Evolutionary conservation across 2,113 vertebrate genomes (phyloP).

Genomic region (Odontophorus gujanensis): DNA sequence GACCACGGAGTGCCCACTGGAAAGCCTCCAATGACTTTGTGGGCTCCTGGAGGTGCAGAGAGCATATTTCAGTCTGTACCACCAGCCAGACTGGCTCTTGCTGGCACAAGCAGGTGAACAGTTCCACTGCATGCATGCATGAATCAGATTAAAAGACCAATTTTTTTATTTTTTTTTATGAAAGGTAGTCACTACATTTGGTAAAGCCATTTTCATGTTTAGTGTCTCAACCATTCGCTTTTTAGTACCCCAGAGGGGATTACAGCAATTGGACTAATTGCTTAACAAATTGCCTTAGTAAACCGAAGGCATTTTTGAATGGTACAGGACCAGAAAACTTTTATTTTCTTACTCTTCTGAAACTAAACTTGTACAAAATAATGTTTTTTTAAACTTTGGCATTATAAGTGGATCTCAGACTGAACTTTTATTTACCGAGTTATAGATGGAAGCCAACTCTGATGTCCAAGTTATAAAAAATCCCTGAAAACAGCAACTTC

Average conservation of each 20-base stretch:
- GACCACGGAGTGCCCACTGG: not conserved
- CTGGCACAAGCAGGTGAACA: slow-evolving; percentile 32
- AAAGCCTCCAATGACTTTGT: not conserved
- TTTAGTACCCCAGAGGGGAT: slow-evolving; percentile 19
- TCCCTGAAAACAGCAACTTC: slow-evolving; percentile 64
- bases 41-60: not conserved
- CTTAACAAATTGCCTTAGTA: slow-evolving; percentile 43
- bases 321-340: not conserved
- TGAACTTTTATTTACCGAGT: slow-evolving; percentile 67
- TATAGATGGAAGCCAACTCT: slow-evolving; percentile 52
- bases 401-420: slow-evolving; percentile 13
- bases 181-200: slow-evolving; percentile 14
- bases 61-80: not conserved
- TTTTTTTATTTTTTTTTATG: slow-evolving; percentile 47
- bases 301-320: slow-evolving; percentile 45
- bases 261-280: slow-evolving; percentile 31
- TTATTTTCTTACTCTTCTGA: slow-evolving; percentile 39
- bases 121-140: not conserved
- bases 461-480: slow-evolving; percentile 72
- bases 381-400: slow-evolving; percentile 21
- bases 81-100: not conserved
- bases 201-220: slow-evolving; percentile 45
- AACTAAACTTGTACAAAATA: not conserved
- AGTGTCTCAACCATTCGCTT: not conserved
- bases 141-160: slow-evolving; percentile 58